A percentile compares a stretch with the other conserved stretches of the same genome.
phyloP scores from a whole-genome alignment of 2,888 invertebrate species.

The Scelioninae gen. 1 region DNA sequence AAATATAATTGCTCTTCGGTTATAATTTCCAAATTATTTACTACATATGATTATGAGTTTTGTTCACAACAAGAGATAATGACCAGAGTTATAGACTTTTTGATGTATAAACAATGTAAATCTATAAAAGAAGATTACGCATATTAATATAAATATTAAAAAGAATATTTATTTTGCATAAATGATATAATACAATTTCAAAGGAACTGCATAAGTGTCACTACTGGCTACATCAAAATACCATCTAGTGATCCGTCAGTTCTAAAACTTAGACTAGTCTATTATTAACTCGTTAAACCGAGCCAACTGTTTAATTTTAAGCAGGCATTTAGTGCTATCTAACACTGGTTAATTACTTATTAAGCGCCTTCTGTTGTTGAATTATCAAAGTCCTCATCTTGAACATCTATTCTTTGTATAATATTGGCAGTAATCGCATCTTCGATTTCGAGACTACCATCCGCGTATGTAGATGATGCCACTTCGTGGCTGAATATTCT shows the following conservation, averaged over 20 bases:
- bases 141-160: not conserved
- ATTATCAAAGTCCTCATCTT: conserved; percentile 6
- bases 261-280: conserved; percentile 35
- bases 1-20: no score
- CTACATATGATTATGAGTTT: no score
- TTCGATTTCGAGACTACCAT: conserved; percentile 77
- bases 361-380: not conserved
- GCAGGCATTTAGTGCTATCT: not conserved
- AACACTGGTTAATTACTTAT: no score
- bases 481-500: conserved; percentile 72
- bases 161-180: conserved; percentile 18
- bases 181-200: conserved; percentile 28
- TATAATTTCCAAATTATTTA: no score
- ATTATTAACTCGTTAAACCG: conserved; percentile 24
- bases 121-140: no score
- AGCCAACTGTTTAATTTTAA: not conserved
- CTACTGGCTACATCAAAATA: not conserved
- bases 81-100: no score
- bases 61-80: no score
- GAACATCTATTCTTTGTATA: conserved; percentile 73
- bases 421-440: conserved; percentile 80
- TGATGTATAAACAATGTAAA: no score
- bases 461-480: conserved; percentile 32
- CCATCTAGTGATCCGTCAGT: not conserved
- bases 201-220: not conserved